Conservation (phyloP, 2,113 vertebrate genomes). For the Spea bombifrons region DNA sequence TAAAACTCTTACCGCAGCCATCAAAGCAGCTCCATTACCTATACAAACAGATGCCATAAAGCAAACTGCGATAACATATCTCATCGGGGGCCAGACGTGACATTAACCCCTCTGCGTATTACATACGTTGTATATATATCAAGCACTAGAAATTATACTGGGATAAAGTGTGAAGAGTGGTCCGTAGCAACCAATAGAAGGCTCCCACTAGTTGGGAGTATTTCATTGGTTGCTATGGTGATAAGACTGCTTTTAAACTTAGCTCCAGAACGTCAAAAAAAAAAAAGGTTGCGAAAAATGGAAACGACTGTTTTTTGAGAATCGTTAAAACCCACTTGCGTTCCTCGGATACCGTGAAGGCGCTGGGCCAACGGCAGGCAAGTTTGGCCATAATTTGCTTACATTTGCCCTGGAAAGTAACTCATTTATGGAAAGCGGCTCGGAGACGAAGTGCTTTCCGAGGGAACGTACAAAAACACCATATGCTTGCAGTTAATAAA, state of each 20-base stretch:
- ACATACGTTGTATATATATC: too few species aligned
- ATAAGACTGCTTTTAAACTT: too few species aligned
- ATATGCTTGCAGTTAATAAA: fast-evolving
- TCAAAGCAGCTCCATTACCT: neutral
- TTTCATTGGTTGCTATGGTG: too few species aligned
- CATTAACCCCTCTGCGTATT: too few species aligned
- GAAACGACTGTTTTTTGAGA: too few species aligned
- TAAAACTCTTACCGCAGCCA: neutral
- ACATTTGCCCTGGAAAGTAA: neutral
- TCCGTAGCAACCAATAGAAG: too few species aligned
- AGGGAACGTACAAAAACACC: fast-evolving
- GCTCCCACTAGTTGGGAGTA: too few species aligned
- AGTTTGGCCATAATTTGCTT: conserved; percentile 4
- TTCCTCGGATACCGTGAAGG: conserved; percentile 25
- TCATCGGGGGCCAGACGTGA: too few species aligned
- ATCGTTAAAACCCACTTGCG: neutral
- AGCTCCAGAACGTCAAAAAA: too few species aligned
- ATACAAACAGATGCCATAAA: neutral
- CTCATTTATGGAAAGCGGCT: neutral
- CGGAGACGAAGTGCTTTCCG: fast-evolving
- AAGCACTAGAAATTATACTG: too few species aligned
- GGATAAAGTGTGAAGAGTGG: too few species aligned
- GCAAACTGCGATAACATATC: neutral
- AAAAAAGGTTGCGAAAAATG: too few species aligned
- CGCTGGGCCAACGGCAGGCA: fast-evolving